A percentile compares a stretch with the other conserved stretches of the same genome.
Conservation (phyloP, 2,797 vertebrate genomes). For the Anas georgica region DNA sequence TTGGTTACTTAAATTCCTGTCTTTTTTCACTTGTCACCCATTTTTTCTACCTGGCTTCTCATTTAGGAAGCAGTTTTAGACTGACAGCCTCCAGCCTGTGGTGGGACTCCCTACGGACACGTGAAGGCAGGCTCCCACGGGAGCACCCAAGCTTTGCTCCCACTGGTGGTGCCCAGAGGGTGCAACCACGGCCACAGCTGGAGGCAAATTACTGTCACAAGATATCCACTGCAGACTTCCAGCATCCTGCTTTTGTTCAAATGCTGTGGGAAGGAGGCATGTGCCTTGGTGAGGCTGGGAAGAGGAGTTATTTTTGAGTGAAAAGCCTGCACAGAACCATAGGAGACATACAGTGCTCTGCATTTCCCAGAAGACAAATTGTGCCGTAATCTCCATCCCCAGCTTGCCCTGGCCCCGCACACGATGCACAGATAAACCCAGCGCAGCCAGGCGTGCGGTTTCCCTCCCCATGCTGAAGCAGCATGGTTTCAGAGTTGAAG, state of each 20-base stretch:
- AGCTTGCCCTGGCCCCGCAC: not conserved
- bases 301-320: not conserved
- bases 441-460: not conserved
- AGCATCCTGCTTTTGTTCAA: not conserved
- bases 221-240: not conserved
- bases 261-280: not conserved
- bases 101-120: fast-evolving
- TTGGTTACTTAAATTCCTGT: not conserved
- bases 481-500: not conserved
- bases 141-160: not conserved
- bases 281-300: not conserved
- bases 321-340: not conserved
- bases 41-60: not conserved
- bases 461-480: not conserved
- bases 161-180: not conserved
- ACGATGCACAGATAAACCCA: not conserved
- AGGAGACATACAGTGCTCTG: not conserved
- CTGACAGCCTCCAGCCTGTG: fast-evolving
- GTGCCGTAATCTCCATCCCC: not conserved
- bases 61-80: not conserved
- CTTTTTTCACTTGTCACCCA: not conserved
- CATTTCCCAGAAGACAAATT: not conserved
- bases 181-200: not conserved
- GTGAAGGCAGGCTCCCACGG: fast-evolving
- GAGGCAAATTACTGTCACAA: not conserved